A percentile compares a stretch with the other conserved stretches of the same genome.
phyloP scores from a whole-genome alignment of 2,797 vertebrate genomes.

The Glyptemys insculpta region DNA sequence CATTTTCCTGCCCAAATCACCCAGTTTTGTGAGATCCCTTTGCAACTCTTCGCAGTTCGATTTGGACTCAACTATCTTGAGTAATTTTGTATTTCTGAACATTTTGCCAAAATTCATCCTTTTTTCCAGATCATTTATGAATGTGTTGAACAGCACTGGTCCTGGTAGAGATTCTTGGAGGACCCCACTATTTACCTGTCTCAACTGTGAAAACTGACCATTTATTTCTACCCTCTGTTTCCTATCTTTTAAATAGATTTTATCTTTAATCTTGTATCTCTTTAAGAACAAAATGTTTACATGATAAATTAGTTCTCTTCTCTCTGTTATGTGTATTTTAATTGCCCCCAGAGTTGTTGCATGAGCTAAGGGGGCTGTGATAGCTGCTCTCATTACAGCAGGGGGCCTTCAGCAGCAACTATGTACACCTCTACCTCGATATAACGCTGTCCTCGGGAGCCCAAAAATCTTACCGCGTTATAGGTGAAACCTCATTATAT shows the following conservation, averaged over 20 bases:
- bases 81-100: neutral
- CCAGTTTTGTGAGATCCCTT: neutral
- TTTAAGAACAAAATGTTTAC: neutral
- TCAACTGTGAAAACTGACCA: neutral
- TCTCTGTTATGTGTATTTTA: accelerated
- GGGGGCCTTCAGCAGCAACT: neutral
- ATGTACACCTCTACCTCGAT: no score
- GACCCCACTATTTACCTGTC: neutral
- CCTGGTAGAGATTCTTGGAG: neutral
- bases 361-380: accelerated
- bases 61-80: neutral
- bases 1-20: neutral
- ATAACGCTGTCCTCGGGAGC: no score
- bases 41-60: neutral
- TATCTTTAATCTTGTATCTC: neutral
- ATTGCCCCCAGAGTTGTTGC: accelerated
- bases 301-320: neutral
- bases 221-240: neutral
- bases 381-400: neutral
- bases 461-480: no score
- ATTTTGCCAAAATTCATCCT: neutral
- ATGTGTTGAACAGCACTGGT: neutral
- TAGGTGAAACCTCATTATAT: no score
- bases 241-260: neutral
- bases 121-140: neutral